Percentiles rank a stretch among this genome's conserved stretches.
Evolutionary conservation across 2,113 vertebrate genomes (phyloP).

Genomic region (Toxotes chatareus): DNA sequence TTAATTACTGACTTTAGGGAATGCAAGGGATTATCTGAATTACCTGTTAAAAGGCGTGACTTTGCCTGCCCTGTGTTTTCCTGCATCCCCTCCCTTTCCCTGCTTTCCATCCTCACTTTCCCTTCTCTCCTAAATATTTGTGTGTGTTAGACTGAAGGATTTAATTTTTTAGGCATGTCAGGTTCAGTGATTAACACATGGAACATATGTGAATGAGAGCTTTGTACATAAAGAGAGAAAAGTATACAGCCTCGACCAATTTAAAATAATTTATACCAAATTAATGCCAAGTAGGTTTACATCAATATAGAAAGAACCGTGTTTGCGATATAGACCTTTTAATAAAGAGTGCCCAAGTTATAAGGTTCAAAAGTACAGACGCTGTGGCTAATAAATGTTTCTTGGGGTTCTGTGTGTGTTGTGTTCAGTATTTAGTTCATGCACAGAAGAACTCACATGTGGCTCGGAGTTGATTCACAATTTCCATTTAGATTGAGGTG

Average conservation of each 20-base stretch:
- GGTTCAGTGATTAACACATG: too few relatives aligned
- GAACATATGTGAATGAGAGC: too few relatives aligned
- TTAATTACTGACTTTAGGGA: conserved; percentile 46
- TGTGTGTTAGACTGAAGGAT: too few relatives aligned
- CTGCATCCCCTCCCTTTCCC: neutral
- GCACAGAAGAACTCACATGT: neutral
- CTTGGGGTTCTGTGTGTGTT: neutral
- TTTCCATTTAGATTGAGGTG: neutral
- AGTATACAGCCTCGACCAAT: too few relatives aligned
- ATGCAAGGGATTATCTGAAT: conserved; percentile 39
- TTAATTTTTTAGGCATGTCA: too few relatives aligned
- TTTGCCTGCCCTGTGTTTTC: conserved; percentile 27
- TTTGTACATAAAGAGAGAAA: too few relatives aligned
- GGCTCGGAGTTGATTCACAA: neutral
- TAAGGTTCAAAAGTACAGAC: too few relatives aligned
- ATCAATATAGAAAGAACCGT: too few relatives aligned
- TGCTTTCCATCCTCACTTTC: neutral
- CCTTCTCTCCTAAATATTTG: neutral
- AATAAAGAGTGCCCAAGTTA: too few relatives aligned
- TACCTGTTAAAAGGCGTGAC: conserved; percentile 36
- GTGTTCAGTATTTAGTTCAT: neutral
- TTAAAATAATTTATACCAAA: too few relatives aligned
- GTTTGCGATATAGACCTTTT: neutral
- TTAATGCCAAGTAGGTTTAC: too few relatives aligned
- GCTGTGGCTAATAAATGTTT: neutral